Evolutionary conservation across 2,888 invertebrate genomes (phyloP).

Genomic region (Agonopterix alstromeriana): DNA sequence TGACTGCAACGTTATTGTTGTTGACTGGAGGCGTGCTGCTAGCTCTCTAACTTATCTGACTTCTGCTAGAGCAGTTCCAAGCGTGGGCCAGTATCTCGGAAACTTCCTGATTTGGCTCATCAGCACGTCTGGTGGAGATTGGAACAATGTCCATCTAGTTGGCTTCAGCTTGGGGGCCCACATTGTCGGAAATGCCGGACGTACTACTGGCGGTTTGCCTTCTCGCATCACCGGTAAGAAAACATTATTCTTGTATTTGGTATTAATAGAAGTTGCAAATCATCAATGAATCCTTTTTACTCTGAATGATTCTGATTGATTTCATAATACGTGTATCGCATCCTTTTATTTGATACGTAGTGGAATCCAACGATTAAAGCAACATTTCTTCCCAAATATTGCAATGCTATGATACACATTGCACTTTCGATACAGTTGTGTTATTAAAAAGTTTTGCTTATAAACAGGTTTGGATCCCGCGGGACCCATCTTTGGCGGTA

Average conservation of each 20-base stretch:
- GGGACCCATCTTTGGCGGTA: conserved; percentile 26
- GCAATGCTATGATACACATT: too few species aligned
- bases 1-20: conserved; percentile 33
- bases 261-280: too few species aligned
- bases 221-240: conserved; percentile 44
- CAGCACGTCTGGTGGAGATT: conserved; percentile 20
- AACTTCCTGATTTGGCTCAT: conserved; percentile 39
- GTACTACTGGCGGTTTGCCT: conserved; percentile 29
- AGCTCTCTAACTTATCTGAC: conserved; percentile 23
- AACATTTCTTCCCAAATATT: too few species aligned
- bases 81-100: conserved; percentile 41
- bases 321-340: too few species aligned
- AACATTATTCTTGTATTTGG: too few species aligned
- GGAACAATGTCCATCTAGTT: conserved; percentile 39
- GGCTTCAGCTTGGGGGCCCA: conserved; percentile 64
- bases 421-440: too few species aligned
- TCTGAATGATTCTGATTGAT: too few species aligned
- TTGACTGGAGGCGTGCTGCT: conserved; percentile 46
- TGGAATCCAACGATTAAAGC: too few species aligned
- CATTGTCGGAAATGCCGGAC: conserved; percentile 46
- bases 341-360: too few species aligned
- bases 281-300: background rate
- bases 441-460: background rate
- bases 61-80: conserved; percentile 36
- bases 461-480: conserved; percentile 33